Evolutionary conservation across 1,140 invertebrate species (phyloP), one percentile per base, ranked within the genome.

Genomic region (Drosophila sucinea): DNA sequence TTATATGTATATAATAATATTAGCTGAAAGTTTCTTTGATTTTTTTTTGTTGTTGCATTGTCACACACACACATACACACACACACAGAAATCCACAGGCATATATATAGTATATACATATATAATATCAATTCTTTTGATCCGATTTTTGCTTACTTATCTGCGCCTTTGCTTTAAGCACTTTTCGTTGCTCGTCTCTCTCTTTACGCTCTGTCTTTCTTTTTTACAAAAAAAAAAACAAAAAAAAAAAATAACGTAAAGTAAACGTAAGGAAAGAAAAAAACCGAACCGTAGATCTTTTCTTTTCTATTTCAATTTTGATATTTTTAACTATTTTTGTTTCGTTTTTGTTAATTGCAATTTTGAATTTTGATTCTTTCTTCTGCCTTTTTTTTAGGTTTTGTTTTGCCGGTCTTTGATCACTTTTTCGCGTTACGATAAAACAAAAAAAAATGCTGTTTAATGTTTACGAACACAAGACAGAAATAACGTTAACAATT

Each of bases 401-500:
- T 62, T 68, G 47, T 41, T 79, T 81, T 44, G 70, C 77, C 79
- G 79, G 79, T 72, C 72, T 67, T 38, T 68, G 41, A 61, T 58
- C 60, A 47, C 56, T 33, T 64, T 25, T 55, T 44, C 64, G 40
- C 47, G 25, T 29, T 58, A 27, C 44, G 27, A 60, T 33, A 58
- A 75, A 80, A 68, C 62, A 51, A 85, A 84, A 79, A 83, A 70
- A 81, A 80, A 80, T 47, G 60, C 8, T 38, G 35, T 38, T 38
- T 70, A 79, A 76, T 87, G 69, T 87, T 87, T 86, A 79, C 82
- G 83, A 86, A 85, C 82, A 86, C 82, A 85, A 79, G 65, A 69
- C 41, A 58, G 32, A 55, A 64, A 82, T 67, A 69, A 74, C 58
- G 81, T 82, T 58, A 71, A 73, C 41, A 41, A 60, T 71, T 58